Evolutionary conservation across 2,113 vertebrate species (phyloP).

Genomic region (Sclerurus mexicanus): DNA sequence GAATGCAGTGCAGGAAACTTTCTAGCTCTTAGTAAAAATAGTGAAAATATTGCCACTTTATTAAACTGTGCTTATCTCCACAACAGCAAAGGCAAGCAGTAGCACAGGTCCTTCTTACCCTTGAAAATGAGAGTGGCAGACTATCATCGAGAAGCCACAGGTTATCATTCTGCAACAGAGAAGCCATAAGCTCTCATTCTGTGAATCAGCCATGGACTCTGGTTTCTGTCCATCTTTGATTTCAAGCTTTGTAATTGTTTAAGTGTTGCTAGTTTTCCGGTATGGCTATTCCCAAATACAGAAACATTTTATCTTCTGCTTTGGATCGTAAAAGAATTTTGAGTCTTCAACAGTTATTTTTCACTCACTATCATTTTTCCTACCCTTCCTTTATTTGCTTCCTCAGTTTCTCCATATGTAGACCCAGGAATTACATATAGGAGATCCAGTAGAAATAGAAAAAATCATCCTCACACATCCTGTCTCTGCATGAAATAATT

Average conservation of each 20-base stretch:
- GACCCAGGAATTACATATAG: background rate
- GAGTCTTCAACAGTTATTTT: background rate
- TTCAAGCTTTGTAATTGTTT: background rate
- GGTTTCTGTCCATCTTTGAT: background rate
- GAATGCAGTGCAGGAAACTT: background rate
- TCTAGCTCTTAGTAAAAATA: background rate
- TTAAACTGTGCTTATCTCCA: background rate
- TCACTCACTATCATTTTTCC: background rate
- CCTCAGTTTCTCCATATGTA: background rate
- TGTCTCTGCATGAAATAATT: background rate
- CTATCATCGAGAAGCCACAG: background rate
- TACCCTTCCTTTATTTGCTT: background rate
- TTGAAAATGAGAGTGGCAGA: background rate
- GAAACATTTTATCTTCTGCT: background rate
- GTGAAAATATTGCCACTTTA: background rate
- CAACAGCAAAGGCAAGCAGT: background rate
- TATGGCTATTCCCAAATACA: rapidly evolving
- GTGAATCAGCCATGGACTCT: background rate
- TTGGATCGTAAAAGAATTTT: background rate
- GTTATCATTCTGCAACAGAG: background rate
- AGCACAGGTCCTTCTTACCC: background rate
- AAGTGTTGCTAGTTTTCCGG: background rate
- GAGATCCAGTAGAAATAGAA: background rate
- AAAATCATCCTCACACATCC: background rate
- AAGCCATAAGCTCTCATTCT: background rate